These are phyloP conservation scores for Esperia sulphurella DNA, from an alignment of 2,888 invertebrate genomes.

Conservation along the genomic window DNA sequence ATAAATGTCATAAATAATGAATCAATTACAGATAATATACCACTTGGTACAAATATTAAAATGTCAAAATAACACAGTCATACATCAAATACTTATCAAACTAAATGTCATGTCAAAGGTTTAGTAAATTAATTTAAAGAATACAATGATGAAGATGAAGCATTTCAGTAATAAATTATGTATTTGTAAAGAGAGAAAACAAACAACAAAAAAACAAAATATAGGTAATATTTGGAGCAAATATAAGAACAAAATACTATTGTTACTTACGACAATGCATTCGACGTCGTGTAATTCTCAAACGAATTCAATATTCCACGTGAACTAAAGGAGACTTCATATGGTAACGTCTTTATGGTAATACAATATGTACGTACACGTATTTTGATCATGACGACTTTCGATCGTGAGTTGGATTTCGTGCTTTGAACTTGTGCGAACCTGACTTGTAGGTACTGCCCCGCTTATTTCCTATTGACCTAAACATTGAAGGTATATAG, in stretches of 20 bases:
- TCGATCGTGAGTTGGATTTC: conserved; percentile 68
- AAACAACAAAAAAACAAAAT: conserved; percentile 28
- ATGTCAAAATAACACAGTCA: too few relatives aligned
- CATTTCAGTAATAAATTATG: too few relatives aligned
- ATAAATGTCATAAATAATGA: too few relatives aligned
- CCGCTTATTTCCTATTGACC: neutral
- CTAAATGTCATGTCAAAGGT: too few relatives aligned
- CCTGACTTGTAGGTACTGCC: neutral
- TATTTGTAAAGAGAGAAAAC: neutral
- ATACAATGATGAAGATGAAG: too few relatives aligned
- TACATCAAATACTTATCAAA: too few relatives aligned
- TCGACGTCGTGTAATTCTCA: conserved; percentile 59
- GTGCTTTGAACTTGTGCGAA: conserved; percentile 46
- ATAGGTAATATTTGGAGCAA: conserved; percentile 42
- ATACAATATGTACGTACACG: conserved; percentile 56
- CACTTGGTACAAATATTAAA: too few relatives aligned
- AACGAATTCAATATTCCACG: conserved; percentile 67
- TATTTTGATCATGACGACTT: conserved; percentile 63
- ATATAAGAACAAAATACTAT: conserved; percentile 38
- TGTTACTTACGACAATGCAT: conserved; percentile 53
- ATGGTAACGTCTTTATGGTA: conserved; percentile 68
- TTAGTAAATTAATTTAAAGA: too few relatives aligned
- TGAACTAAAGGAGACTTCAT: conserved; percentile 67
- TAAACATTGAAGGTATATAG: too few relatives aligned
- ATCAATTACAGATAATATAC: too few relatives aligned